Conservation (phyloP, 1,140 invertebrate genomes). For the Nomia melanderi region DNA sequence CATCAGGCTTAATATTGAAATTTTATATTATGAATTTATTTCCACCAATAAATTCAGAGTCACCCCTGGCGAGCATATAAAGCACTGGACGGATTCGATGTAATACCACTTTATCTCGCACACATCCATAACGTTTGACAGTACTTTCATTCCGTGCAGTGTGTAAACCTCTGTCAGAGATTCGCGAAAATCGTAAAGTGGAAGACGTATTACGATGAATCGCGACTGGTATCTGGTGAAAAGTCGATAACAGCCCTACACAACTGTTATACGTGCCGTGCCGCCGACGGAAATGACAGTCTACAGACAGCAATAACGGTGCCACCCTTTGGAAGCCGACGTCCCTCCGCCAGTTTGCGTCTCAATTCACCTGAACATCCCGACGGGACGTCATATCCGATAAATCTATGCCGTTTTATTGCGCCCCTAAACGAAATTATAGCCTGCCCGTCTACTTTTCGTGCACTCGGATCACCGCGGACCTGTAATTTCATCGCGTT, state of each 20-base stretch:
- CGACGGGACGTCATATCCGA: constrained; percentile 20
- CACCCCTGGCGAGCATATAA: background rate
- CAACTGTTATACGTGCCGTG: constrained; percentile 33
- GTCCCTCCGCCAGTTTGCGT: background rate
- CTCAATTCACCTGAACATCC: constrained; percentile 28
- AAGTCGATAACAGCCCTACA: constrained; percentile 53
- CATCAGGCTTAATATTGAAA: background rate
- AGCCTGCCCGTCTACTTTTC: background rate
- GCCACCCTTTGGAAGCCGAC: constrained; percentile 19
- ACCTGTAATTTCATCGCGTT: background rate
- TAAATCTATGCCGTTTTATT: constrained; percentile 29
- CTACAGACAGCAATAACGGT: constrained; percentile 57
- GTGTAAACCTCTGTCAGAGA: background rate
- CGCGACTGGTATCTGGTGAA: constrained; percentile 31
- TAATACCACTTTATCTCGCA: constrained; percentile 10
- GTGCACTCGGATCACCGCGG: no score
- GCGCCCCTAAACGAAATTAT: constrained; percentile 24
- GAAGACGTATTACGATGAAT: constrained; percentile 28
- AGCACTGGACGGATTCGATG: background rate
- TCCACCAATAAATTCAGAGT: background rate
- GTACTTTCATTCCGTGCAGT: background rate
- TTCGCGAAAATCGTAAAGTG: constrained; percentile 12
- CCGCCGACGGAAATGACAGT: constrained; percentile 57
- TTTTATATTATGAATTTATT: background rate
- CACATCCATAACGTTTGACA: background rate